Evolutionary conservation across 2,888 invertebrate species (phyloP).

Genomic region (Ochropleura leucogaster): DNA sequence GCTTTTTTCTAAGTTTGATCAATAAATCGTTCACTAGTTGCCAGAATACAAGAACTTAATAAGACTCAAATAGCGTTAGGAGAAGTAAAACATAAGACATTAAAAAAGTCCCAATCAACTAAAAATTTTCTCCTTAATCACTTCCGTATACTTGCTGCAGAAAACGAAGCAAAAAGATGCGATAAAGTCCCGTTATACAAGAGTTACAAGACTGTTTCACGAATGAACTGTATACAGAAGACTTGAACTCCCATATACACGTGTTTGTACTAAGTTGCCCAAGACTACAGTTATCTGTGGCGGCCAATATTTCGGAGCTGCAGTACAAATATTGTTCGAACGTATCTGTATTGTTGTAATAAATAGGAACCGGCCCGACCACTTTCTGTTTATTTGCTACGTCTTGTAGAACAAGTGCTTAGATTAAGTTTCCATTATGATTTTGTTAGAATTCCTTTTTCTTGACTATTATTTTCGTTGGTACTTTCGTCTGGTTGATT

Average conservation of each 20-base stretch:
- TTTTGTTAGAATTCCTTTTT: slow-evolving; percentile 10
- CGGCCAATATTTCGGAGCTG: slow-evolving; percentile 53
- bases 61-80: neutral
- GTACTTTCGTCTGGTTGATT: slow-evolving; percentile 10
- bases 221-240: slow-evolving; percentile 47
- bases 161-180: slow-evolving; percentile 50
- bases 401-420: slow-evolving; percentile 50
- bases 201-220: slow-evolving; percentile 55
- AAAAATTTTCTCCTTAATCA: slow-evolving; percentile 49
- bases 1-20: neutral
- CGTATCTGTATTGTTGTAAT: slow-evolving; percentile 51
- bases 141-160: slow-evolving; percentile 41
- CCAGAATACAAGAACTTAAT: slow-evolving; percentile 5
- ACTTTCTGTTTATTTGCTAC: slow-evolving; percentile 48
- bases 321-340: slow-evolving; percentile 50
- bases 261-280: slow-evolving; percentile 49
- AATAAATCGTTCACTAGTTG: slow-evolving; percentile 11
- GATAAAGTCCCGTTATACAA: slow-evolving; percentile 58
- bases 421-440: slow-evolving; percentile 7
- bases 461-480: neutral
- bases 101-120: slow-evolving; percentile 28
- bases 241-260: slow-evolving; percentile 40
- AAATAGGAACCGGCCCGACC: slow-evolving; percentile 45
- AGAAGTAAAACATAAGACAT: neutral
- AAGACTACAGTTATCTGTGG: slow-evolving; percentile 59